Conservation (phyloP, 2,888 invertebrate genomes). For the Teleiodes luculella region DNA sequence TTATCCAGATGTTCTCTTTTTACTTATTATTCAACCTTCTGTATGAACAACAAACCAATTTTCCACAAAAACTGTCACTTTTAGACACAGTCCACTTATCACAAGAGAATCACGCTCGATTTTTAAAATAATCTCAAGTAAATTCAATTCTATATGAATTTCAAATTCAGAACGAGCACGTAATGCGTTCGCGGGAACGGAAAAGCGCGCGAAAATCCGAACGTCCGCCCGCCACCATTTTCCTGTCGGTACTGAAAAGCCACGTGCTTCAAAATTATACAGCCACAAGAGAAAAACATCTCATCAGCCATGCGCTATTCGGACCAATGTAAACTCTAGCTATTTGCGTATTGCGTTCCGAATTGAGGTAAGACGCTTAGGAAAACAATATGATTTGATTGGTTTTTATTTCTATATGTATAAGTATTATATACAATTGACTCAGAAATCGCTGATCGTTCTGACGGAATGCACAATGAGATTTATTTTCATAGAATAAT, state of each 20-base stretch:
- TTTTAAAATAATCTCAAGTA: neutral
- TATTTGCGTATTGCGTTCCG: neutral
- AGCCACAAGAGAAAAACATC: slow-evolving; percentile 22
- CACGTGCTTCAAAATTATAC: slow-evolving; percentile 51
- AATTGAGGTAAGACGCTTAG: neutral
- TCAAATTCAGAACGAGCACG: slow-evolving; percentile 18
- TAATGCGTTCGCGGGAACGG: slow-evolving; percentile 29
- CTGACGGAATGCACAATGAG: no score
- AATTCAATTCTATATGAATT: slow-evolving; percentile 3
- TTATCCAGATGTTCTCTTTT: neutral
- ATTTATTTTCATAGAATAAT: no score
- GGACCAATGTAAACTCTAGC: neutral
- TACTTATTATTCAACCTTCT: neutral
- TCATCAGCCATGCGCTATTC: neutral
- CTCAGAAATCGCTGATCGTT: no score
- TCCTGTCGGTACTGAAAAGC: slow-evolving; percentile 56
- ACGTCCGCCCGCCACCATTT: slow-evolving; percentile 45
- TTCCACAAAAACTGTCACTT: neutral
- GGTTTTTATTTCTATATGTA: no score
- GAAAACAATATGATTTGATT: neutral
- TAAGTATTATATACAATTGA: neutral
- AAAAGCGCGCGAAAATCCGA: slow-evolving; percentile 27
- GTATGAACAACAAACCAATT: neutral
- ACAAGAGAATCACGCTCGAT: neutral
- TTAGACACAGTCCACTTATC: neutral